Evolutionary conservation across 2,888 invertebrate species (phyloP).

Genomic region (Ennomos quercinarius): DNA sequence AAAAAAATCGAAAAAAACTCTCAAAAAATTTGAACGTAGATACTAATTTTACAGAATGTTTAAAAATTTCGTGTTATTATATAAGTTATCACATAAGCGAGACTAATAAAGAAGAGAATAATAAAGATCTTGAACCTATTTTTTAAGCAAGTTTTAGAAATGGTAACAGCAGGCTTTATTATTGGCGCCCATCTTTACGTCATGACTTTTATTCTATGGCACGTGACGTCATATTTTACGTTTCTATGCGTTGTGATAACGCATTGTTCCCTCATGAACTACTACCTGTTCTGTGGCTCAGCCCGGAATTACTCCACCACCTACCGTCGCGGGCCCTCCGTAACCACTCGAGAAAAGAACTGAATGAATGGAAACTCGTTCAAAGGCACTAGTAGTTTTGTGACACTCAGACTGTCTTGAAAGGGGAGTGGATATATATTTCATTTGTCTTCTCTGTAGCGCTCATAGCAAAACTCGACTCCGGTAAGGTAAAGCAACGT

Average conservation of each 20-base stretch:
- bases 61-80: no score
- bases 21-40: no score
- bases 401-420: conserved; percentile 41
- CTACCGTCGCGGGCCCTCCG: conserved; percentile 51
- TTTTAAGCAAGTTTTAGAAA: no score
- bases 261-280: conserved; percentile 56
- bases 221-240: conserved; percentile 37
- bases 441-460: not conserved
- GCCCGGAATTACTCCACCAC: conserved; percentile 52
- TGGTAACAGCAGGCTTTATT: no score
- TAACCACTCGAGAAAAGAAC: conserved; percentile 55
- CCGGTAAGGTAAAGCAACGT: no score
- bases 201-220: conserved; percentile 27
- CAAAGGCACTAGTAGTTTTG: conserved; percentile 38
- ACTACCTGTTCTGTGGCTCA: conserved; percentile 38
- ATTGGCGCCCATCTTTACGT: no score
- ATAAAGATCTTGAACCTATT: no score
- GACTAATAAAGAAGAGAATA: no score
- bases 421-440: conserved; percentile 12
- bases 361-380: conserved; percentile 44
- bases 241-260: conserved; percentile 55
- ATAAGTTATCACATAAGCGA: no score
- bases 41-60: no score
- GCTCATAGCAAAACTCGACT: no score
- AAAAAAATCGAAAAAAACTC: no score